Evolutionary conservation across 2,797 vertebrate species (phyloP), one percentile per base, ranked within the genome.

Genomic region (Coilia nasus): DNA sequence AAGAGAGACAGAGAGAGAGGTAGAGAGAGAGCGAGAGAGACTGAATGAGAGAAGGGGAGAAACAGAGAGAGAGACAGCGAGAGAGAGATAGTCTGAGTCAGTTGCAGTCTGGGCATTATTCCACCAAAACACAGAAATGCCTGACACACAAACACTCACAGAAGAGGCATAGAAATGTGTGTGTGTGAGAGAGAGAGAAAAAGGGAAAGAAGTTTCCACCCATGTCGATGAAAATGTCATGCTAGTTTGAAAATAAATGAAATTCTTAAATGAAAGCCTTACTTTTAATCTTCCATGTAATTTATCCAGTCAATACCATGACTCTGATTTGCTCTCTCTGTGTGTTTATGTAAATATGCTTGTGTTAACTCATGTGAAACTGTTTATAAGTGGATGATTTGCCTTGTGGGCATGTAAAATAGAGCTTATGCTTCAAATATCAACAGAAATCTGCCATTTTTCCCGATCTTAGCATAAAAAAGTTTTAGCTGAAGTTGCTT

Each of bases 401-500:
- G 71, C 15, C 71, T 78, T 78, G 31, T 44, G 31, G 5, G 35
- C 5, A 7, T 44, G 71, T 41, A 19, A 41, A 78, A 35, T 21
- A 10, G 6, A 17, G 64, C 64, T 71, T 44, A 35, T 0, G 31
- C 71, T 2, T 21, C 31, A 44, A 21, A 41, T 78, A 44, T 78
- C 71, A 78, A 44, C 17, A 25, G 31, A 21, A 78, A 78, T 44
- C 71, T 78, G 31, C 35, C 15, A 19, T 71, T 71, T 17, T 31
- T 19, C 21, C 35, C 19, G 31, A 78, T 78, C 71, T 31, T 19
- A 71, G 28, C 17, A 9, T 21, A 23, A 23, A 62, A 64, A 64
- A 64, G n/a, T 23, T 64, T 25, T 9, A 17, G 85, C 86, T 89
- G 90, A 92, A 84, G 84, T 81, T 50, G 84, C 81, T 62, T 28